Base-by-base conservation (phyloP, 2,888 invertebrate species). In the Luffia ferchaultella region DNA sequence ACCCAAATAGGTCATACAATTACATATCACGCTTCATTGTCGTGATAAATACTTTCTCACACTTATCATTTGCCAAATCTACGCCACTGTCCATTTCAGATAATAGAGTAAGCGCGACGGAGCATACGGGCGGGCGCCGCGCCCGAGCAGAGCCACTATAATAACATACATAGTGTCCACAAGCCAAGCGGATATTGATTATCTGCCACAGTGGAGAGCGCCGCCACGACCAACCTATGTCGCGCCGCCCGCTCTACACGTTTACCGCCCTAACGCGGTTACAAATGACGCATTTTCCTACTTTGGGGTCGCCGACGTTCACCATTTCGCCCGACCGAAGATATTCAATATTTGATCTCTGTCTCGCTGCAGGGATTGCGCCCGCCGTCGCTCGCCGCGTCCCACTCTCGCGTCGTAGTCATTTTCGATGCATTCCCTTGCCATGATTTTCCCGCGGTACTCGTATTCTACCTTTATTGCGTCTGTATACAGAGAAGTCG, bases 181-280 rank as follows among this genome's bases (percentile, higher is more conserved):
- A 80, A 83, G 84, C 83, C 84, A 82, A 83, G 84, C 84, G 84
- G 84, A 85, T 85, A 85, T 85, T 84, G 85, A 84, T 85, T 85
- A 85, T 85, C 85, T 85, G 83, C 83, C 83, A 83, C 80, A 83
- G 83, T 80, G 78, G 82, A 82, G 80, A 83, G 79, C 78, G 30
- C 30, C 30, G 30, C n/a, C n/a, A n/a, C n/a, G n/a, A n/a, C n/a
- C n/a, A n/a, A 3, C 30, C 30, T 30, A 30, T 7, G 30, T 30
- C 30, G 30, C 30, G 30, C 30, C 30, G 30, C 30, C 30, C 30
- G 30, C 30, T 3, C 30, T 30, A 3, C 12, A 30, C 12, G n/a
- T 16, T 16, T 70, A 63, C 67, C 62, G 66, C 74, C 65, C 61
- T 78, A 69, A 60, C 52, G 16, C 57, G 49, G 50, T 51, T 46